phyloP scores from a whole-genome alignment of 2,797 vertebrate species.

The Chaunax sp. region DNA sequence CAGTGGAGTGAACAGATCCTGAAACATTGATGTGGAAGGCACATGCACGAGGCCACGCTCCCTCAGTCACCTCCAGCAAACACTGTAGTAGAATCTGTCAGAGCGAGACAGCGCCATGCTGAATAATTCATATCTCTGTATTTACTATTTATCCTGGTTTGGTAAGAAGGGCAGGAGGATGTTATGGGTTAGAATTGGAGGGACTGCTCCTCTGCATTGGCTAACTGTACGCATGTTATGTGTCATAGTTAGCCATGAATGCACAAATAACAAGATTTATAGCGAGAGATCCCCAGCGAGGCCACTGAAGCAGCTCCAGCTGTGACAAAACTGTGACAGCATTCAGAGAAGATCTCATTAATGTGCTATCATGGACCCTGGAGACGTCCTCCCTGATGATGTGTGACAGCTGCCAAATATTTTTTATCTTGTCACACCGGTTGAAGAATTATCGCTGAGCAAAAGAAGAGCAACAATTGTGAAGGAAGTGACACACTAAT shows the following conservation, averaged over 20 bases:
- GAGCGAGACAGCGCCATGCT: slow-evolving; percentile 5
- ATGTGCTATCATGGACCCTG: slow-evolving; percentile 63
- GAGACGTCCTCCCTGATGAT: slow-evolving; percentile 58
- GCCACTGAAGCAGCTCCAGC: slow-evolving; percentile 59
- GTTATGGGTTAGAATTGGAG: slow-evolving; percentile 5
- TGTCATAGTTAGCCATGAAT: slow-evolving; percentile 24
- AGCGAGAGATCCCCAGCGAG: slow-evolving; percentile 32
- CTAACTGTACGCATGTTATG: slow-evolving; percentile 1
- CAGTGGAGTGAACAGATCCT: slow-evolving; percentile 52
- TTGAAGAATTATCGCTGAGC: slow-evolving; percentile 53
- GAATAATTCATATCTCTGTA: slow-evolving; percentile 39
- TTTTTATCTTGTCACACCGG: slow-evolving; percentile 46
- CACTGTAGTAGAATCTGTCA: slow-evolving; percentile 1
- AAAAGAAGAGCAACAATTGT: slow-evolving; percentile 3
- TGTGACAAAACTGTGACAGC: slow-evolving; percentile 53
- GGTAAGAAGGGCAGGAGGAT: slow-evolving; percentile 1
- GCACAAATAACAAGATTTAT: slow-evolving; percentile 53
- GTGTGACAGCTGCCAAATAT: slow-evolving; percentile 75
- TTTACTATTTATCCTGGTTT: slow-evolving; percentile 22
- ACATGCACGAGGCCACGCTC: slow-evolving; percentile 4
- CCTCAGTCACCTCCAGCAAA: slow-evolving; percentile 41
- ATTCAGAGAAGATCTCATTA: slow-evolving; percentile 62
- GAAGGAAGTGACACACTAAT: slow-evolving; percentile 23
- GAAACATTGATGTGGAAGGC: slow-evolving; percentile 66
- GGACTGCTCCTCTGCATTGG: slow-evolving; percentile 25